Evolutionary conservation across 2,797 vertebrate species (phyloP), one percentile per base, ranked within the genome.

Genomic region (Anabacerthia variegaticeps): DNA sequence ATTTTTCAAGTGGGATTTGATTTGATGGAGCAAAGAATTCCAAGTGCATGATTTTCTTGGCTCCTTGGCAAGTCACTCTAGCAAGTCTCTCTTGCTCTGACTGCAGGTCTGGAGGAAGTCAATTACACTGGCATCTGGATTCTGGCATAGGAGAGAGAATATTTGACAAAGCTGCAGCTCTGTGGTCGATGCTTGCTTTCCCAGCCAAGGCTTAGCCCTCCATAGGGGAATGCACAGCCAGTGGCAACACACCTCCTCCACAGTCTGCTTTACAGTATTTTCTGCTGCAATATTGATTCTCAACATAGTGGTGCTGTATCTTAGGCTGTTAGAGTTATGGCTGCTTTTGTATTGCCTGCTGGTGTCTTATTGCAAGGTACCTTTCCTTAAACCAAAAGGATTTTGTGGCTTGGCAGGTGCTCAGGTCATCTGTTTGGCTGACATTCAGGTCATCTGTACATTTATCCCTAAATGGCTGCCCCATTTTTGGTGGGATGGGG

Each of bases 141-240:
- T 91, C 49, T 41, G 61, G 55, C 41, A 5, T 21, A 20, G 8
- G 43, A 67, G 36, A 21, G 21, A 24, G 63, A 79, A 37, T 55
- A 22, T 46, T 32, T 67, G 55, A 62, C 5, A 54, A 28, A 67
- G 43, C 20, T 56, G 39, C 8, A 12, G 49, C 54, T 67, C 62
- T 26, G 48, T 7, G 18, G 8, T 12, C 0, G 4, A 17, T 81
- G 9, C 15, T 12, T 68, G 41, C 68, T 90, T 90, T 75, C 43
- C 76, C 56, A 71, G 65, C 44, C 26, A 15, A 61, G 79, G 30
- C 6, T 0, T 21, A 61, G 52, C 15, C 1, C 14, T 41, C 48
- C 17, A 1, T 0, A 2, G n/a, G 6, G 55, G 34, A 26, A 4
- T 3, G 8, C 44, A 56, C n/a, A 59, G 73, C 21, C 43, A 7